Base-by-base conservation (phyloP, 2,888 invertebrate species). In the Lasiommata megera region DNA sequence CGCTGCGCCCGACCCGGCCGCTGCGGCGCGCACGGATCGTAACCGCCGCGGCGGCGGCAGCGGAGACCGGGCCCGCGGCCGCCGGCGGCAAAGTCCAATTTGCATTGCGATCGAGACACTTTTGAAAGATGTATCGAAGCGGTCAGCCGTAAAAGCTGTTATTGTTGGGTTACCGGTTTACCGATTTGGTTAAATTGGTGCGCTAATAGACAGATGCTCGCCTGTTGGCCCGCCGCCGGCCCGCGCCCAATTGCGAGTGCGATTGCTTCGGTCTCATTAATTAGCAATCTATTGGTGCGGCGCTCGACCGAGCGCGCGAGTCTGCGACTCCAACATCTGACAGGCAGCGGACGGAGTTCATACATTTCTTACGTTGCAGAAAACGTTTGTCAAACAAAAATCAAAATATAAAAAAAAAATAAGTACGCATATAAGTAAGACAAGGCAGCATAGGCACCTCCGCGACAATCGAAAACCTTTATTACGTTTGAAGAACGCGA, bases 91-190 rank as follows among this genome's bases (percentile, higher is more conserved):
- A 51, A 62, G 75, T 68, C 54, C 6, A 38, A 9, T 67, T 73
- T 77, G 3, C 34, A 12, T 31, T 62, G 55, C 0, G 1, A 1
- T 1, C 0, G 1, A 1, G 12, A 11, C 23, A 54, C 51, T 62
- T 65, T 54, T 29, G 63, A 61, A 62, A 56, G 60, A 58, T 62
- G 66, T 63, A 58, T 60, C 56, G 64, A 63, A 70, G 74, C 81
- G 87, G 87, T 88, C 88, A 86, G 82, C 82, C 82, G 84, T 83
- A 79, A 84, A 84, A 88, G 87, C 87, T 89, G 88, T 88, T 89
- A 88, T 90, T 90, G 89, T 90, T 90, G 87, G 87, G 86, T 84
- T 86, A 84, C 78, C 81, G 89, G 89, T 88, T 88, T 88, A 90
- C 88, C 88, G 85, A 88, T 88, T 89, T 88, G 87, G 88, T 88